Conservation (phyloP, 1,140 invertebrate species). For the Spodoptera frugiperda region DNA sequence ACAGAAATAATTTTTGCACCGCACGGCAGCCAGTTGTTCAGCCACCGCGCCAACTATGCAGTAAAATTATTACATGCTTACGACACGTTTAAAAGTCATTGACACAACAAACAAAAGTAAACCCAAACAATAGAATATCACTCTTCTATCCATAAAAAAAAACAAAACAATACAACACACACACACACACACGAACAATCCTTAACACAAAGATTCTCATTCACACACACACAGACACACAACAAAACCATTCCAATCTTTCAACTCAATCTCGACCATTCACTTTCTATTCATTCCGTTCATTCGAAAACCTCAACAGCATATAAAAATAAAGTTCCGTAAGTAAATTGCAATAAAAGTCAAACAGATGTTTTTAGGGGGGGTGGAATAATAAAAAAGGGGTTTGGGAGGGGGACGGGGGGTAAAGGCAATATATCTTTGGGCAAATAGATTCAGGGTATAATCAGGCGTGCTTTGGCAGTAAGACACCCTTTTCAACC, state of each 20-base stretch:
- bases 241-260: slow-evolving; percentile 27
- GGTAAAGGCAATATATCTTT: slow-evolving; percentile 56
- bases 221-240: background rate
- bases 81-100: no score
- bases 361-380: slow-evolving; percentile 49
- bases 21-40: no score
- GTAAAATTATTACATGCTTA: no score
- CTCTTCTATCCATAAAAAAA: background rate
- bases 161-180: background rate
- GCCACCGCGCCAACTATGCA: no score
- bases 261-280: slow-evolving; percentile 30
- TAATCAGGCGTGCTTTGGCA: slow-evolving; percentile 50
- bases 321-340: slow-evolving; percentile 38
- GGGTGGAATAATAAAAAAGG: slow-evolving; percentile 44
- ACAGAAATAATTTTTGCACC: no score
- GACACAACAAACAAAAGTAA: no score
- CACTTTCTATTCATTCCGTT: slow-evolving; percentile 23
- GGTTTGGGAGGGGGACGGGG: slow-evolving; percentile 16
- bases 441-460: slow-evolving; percentile 52
- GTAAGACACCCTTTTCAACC: slow-evolving; percentile 53
- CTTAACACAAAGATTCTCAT: background rate
- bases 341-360: slow-evolving; percentile 50
- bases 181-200: background rate
- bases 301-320: slow-evolving; percentile 40
- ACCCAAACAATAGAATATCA: background rate